Conservation (phyloP, 2,113 vertebrate species). For the Conger conger region DNA sequence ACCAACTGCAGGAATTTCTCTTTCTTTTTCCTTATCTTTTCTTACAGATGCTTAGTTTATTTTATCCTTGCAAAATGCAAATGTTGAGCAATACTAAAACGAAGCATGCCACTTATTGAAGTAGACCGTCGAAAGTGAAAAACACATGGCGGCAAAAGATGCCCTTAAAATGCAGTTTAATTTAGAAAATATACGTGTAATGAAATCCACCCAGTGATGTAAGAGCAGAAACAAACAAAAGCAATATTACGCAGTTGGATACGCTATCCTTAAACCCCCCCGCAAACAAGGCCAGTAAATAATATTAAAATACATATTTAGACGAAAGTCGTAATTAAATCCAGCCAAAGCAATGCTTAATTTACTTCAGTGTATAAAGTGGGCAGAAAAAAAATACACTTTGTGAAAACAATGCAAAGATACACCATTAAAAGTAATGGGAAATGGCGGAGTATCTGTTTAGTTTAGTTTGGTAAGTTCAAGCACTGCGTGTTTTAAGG, state of each 20-base stretch:
- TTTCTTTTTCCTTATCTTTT: neutral
- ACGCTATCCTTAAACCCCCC: too few species aligned
- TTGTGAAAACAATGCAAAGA: too few species aligned
- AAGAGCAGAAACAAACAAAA: neutral
- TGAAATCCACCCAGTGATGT: neutral
- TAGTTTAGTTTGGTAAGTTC: neutral
- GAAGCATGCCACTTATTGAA: neutral
- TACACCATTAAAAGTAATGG: too few species aligned
- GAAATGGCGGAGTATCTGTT: too few species aligned
- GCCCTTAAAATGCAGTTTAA: neutral
- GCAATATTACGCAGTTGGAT: too few species aligned
- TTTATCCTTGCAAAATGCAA: neutral
- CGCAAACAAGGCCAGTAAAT: too few species aligned
- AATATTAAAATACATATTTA: too few species aligned
- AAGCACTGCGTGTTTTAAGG: neutral
- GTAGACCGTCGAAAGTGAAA: neutral
- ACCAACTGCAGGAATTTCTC: neutral
- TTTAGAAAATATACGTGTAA: neutral
- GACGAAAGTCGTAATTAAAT: neutral
- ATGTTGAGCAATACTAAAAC: neutral
- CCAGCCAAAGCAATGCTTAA: neutral
- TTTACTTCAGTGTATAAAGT: neutral
- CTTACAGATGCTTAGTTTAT: neutral
- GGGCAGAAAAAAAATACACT: neutral
- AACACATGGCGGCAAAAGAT: neutral